Percentiles rank a stretch among this genome's conserved stretches.
phyloP scores from a whole-genome alignment of 2,797 vertebrate genomes.

The Saxicola maurus region DNA sequence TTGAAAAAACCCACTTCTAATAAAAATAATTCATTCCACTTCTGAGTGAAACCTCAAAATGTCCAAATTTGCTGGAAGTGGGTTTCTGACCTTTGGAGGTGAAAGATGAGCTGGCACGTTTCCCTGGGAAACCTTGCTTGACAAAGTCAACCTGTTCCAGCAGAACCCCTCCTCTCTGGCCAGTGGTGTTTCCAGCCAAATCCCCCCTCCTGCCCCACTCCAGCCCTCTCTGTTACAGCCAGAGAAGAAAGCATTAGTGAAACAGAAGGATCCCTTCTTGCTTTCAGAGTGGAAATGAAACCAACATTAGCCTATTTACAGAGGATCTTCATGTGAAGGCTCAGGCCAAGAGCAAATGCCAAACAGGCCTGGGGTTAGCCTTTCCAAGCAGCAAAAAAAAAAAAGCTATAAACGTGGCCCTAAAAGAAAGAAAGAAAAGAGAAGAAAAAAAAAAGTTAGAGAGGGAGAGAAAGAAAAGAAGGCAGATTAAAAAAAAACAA shows the following conservation, averaged over 20 bases:
- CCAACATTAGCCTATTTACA: constrained; percentile 28
- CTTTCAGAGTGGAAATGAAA: constrained; percentile 52
- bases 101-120: constrained; percentile 50
- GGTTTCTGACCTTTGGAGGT: constrained; percentile 40
- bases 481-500: not conserved
- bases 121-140: constrained; percentile 58
- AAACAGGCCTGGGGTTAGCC: constrained; percentile 24
- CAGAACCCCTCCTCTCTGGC: constrained; percentile 10
- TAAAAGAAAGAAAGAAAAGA: not conserved
- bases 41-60: constrained; percentile 48
- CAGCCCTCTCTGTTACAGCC: constrained; percentile 15
- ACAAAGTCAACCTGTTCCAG: constrained; percentile 51
- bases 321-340: constrained; percentile 27
- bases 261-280: constrained; percentile 36
- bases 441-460: not conserved
- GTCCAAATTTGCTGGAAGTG: constrained; percentile 51
- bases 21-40: constrained; percentile 33
- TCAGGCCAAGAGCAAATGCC: constrained; percentile 2
- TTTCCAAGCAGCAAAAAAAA: constrained; percentile 34
- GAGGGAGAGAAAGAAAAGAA: not conserved
- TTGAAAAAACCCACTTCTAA: constrained; percentile 47
- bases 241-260: constrained; percentile 21
- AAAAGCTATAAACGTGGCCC: constrained; percentile 30
- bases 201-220: not conserved
- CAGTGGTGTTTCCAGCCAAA: constrained; percentile 12